Conservation (phyloP, 2,888 invertebrate genomes). For the Apotomis turbidana region DNA sequence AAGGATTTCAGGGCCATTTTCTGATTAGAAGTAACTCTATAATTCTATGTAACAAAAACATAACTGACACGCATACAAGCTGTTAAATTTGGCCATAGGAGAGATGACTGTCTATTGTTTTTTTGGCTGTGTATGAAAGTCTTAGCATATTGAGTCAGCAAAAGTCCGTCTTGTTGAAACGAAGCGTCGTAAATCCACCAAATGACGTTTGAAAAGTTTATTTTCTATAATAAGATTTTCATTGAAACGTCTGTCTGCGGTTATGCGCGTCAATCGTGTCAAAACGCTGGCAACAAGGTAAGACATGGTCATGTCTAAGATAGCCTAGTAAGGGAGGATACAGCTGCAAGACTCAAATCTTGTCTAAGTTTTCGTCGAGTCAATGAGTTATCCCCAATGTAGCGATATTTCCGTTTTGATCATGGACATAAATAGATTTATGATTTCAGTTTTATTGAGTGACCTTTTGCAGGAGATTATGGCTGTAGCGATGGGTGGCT, state of each 20-base stretch:
- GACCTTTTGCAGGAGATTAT: no score
- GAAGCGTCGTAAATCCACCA: constrained; percentile 27
- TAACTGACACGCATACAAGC: not conserved
- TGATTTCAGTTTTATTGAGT: no score
- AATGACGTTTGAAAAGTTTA: constrained; percentile 31
- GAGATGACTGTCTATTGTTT: no score
- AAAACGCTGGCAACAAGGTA: constrained; percentile 7
- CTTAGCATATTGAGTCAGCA: no score
- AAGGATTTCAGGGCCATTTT: no score
- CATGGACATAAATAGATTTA: no score
- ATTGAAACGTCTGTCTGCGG: constrained; percentile 34
- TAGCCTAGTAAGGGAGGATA: constrained; percentile 39
- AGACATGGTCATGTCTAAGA: constrained; percentile 27
- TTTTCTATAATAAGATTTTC: constrained; percentile 29
- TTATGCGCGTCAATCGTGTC: constrained; percentile 25
- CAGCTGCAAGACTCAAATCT: constrained; percentile 38
- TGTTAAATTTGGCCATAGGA: no score
- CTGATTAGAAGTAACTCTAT: no score
- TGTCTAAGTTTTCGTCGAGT: constrained; percentile 1
- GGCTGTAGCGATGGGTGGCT: no score
- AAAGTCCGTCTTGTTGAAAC: constrained; percentile 13
- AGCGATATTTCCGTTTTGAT: no score
- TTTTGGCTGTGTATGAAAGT: no score
- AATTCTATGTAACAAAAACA: not conserved
- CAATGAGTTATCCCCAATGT: no score